Conservation (phyloP, 2,113 vertebrate species). For the Himantopus leucocephalus region DNA sequence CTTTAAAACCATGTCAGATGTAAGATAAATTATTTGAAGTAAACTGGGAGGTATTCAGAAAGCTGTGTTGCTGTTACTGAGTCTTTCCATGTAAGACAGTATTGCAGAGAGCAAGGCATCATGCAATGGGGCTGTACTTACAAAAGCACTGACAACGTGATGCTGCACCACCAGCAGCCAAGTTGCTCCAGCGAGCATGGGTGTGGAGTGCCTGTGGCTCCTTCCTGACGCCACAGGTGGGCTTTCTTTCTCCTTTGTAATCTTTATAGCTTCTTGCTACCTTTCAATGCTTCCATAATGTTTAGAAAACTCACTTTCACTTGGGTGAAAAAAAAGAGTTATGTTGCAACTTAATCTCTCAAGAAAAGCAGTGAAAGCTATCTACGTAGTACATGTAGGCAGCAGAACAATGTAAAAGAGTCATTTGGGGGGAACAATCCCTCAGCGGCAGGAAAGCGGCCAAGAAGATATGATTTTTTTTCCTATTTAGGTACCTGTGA, state of each 20-base stretch:
- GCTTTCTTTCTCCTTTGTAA: not conserved
- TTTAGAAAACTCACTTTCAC: slow-evolving; percentile 4
- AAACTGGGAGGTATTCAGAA: not conserved
- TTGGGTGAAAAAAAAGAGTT: not conserved
- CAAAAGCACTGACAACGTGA: not conserved
- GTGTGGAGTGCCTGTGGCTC: not conserved
- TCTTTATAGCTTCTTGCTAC: not conserved
- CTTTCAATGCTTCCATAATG: not conserved
- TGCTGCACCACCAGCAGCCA: not conserved
- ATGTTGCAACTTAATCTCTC: not conserved
- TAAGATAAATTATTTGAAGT: not conserved
- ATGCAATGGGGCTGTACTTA: not conserved
- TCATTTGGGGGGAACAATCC: not conserved
- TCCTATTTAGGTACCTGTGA: not conserved
- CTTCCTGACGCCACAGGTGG: not conserved
- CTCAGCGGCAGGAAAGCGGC: not conserved
- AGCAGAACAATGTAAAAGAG: not conserved
- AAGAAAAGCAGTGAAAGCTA: not conserved
- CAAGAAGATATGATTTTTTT: not conserved
- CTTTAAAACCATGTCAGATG: not conserved
- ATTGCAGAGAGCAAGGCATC: not conserved
- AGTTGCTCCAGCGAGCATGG: fast-evolving
- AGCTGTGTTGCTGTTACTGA: not conserved
- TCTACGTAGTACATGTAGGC: not conserved
- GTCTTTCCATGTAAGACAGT: not conserved